phyloP scores from a whole-genome alignment of 1,140 invertebrate genomes.

The Pinna nobilis region DNA sequence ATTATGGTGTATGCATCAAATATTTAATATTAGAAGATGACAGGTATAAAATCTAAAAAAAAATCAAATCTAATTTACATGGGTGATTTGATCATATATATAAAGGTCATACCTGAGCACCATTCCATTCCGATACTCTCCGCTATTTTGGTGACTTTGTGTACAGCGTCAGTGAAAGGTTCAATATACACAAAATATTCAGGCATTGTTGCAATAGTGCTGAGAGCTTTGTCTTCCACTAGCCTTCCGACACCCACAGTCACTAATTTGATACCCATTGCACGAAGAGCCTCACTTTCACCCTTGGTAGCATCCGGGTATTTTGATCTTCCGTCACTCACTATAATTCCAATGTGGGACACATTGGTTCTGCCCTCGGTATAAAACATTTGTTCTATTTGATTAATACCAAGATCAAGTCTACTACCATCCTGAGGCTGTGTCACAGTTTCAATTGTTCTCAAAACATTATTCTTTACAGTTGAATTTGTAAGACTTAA shows the following conservation, averaged over 20 bases:
- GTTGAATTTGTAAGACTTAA: conserved; percentile 19
- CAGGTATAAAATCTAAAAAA: not conserved
- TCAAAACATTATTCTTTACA: conserved; percentile 14
- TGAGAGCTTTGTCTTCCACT: conserved; percentile 25
- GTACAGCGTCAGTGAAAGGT: not conserved
- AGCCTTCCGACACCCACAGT: conserved; percentile 49
- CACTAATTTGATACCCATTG: conserved; percentile 46
- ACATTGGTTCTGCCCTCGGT: conserved; percentile 39
- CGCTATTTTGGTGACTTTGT: not conserved
- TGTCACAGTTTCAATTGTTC: conserved; percentile 4
- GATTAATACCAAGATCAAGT: conserved; percentile 42
- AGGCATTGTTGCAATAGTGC: conserved; percentile 14
- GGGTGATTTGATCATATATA: not conserved
- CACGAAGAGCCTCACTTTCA: conserved; percentile 39
- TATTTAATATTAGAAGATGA: not conserved
- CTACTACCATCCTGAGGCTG: conserved; percentile 48
- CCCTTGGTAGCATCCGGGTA: conserved; percentile 34
- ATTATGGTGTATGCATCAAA: too few species aligned
- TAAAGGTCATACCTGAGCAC: not conserved
- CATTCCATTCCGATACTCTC: not conserved
- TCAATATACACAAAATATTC: conserved; percentile 18
- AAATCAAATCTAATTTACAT: conserved; percentile 4
- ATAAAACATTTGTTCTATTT: conserved; percentile 43
- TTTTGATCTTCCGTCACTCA: conserved; percentile 59
- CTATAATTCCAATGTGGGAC: conserved; percentile 49